Evolutionary conservation across 2,888 invertebrate species (phyloP), one percentile per base, ranked within the genome.

Genomic region (Cerastoderma edule): DNA sequence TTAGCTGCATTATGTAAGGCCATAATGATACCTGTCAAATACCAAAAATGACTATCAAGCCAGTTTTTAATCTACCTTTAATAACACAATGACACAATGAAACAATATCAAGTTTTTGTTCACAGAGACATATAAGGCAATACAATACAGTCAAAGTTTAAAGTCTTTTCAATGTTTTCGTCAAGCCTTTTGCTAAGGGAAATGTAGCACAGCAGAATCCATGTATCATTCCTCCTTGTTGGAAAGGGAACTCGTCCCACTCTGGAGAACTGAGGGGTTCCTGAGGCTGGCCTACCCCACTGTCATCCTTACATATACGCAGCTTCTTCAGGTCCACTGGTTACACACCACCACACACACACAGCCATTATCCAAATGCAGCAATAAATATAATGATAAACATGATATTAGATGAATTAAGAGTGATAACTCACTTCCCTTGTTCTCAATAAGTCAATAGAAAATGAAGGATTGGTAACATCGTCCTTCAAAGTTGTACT

Each of bases 241-340:
- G 72, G 69, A 86, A 85, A 27, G 87, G 87, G 77, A 88, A 89
- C 73, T 91, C 91, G 67, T 91, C 91, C 78, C 85, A 82, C 67
- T 90, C 90, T 48, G 91, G 91, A 10, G 90, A 90, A 69, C 88
- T 88, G 28, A 88, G 72, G 8, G 86, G 83, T 57, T 89, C 90
- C 6, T 74, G 68, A 53, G 80, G 74, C 35, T 78, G 75, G 57
- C 86, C 85, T 39, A 85, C 84, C 19, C 87, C 85, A 67, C 83
- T 85, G 63, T 85, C 86, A 66, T 86, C 86, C 68, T 87, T 89
- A 46, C 87, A 89, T 46, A 90, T 87, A 63, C 90, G 85, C 30
- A 92, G 86, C 82, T 91, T 91, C 80, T 90, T 88, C 63, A 92
- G 82, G 81, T 92, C 92, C 92, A 92, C 92, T 92, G 83, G 64